A percentile compares a stretch with the other conserved stretches of the same genome.
Conservation (phyloP, 2,113 vertebrate genomes). For the Oenanthe melanoleuca region DNA sequence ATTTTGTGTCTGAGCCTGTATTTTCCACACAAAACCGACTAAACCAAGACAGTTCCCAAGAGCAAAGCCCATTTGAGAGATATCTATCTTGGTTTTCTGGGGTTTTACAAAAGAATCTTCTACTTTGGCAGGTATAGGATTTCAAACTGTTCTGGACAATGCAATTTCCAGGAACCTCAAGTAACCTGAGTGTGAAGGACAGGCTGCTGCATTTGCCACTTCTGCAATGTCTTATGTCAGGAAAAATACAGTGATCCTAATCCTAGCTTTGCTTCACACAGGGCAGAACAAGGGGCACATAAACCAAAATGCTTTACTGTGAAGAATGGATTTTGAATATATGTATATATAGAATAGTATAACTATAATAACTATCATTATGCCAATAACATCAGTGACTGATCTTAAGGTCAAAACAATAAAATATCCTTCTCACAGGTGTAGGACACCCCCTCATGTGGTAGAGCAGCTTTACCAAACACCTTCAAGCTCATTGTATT, state of each 20-base stretch:
- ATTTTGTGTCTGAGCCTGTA: not conserved
- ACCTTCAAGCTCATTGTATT: not conserved
- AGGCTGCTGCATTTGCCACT: not conserved
- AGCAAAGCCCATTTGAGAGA: not conserved
- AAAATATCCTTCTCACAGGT: not conserved
- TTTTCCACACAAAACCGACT: not conserved
- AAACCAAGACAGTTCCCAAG: not conserved
- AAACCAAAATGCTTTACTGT: not conserved
- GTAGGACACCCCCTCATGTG: not conserved
- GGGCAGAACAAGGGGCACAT: not conserved
- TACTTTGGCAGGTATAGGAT: not conserved
- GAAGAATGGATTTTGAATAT: not conserved
- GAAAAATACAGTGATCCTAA: not conserved
- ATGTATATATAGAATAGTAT: not conserved
- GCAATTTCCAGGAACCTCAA: not conserved
- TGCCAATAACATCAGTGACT: not conserved
- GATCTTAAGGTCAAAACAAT: not conserved
- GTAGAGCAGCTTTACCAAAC: not conserved
- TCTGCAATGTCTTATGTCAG: rapidly evolving
- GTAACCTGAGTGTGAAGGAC: not conserved
- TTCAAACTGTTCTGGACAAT: not conserved
- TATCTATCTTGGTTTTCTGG: not conserved
- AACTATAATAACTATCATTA: too few species aligned
- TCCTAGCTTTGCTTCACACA: not conserved
- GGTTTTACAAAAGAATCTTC: not conserved